Evolutionary conservation across 1,140 invertebrate genomes (phyloP).

Genomic region (Episyrphus balteatus): DNA sequence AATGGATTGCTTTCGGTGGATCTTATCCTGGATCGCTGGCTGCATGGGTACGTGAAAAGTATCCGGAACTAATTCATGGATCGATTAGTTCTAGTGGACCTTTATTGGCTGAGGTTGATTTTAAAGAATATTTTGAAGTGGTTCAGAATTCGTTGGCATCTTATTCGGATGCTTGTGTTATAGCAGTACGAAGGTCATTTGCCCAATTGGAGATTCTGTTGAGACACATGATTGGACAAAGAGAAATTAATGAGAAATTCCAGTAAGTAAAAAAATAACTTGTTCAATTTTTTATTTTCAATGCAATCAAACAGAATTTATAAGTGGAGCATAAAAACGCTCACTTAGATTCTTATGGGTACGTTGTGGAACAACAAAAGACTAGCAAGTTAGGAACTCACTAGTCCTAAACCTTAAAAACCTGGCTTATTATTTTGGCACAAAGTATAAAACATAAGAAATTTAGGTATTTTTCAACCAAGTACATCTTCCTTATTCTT

Average conservation of each 20-base stretch:
- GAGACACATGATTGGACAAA: slow-evolving; percentile 46
- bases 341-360: too few relatives aligned
- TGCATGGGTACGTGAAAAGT: slow-evolving; percentile 82
- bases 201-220: slow-evolving; percentile 53
- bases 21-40: slow-evolving; percentile 85
- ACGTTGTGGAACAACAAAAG: too few relatives aligned
- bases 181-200: slow-evolving; percentile 51
- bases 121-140: slow-evolving; percentile 66
- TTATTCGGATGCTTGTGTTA: slow-evolving; percentile 49
- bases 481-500: too few relatives aligned
- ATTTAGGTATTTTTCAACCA: too few relatives aligned
- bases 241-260: slow-evolving; percentile 54
- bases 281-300: not conserved
- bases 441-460: too few relatives aligned
- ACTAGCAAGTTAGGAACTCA: too few relatives aligned
- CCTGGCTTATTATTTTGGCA: too few relatives aligned
- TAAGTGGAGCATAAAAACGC: too few relatives aligned
- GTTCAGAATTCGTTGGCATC: slow-evolving; percentile 55
- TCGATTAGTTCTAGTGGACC: slow-evolving; percentile 84
- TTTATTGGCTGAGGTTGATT: slow-evolving; percentile 71
- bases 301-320: not conserved
- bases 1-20: slow-evolving; percentile 88
- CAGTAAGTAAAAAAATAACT: slow-evolving; percentile 44
- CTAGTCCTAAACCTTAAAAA: too few relatives aligned
- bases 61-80: slow-evolving; percentile 76